phyloP scores from a whole-genome alignment of 2,113 vertebrate species.

The Gallinago paraguaiae region DNA sequence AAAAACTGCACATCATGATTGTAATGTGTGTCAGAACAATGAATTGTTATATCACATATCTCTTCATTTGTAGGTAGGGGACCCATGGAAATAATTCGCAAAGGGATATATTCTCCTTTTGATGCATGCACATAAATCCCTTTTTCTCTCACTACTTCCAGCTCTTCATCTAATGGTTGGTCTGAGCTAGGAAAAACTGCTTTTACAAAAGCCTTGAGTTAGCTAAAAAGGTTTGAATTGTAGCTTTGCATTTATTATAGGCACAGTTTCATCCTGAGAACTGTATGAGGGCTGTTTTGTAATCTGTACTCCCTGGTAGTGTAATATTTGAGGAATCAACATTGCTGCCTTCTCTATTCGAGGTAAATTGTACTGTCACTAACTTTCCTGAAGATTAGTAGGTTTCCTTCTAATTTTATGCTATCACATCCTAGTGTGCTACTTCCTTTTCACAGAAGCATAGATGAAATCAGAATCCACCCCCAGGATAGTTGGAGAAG shows the following conservation, averaged over 20 bases:
- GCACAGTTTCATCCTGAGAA: constrained; percentile 3
- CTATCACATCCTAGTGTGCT: background rate
- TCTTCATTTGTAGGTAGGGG: constrained; percentile 66
- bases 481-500: background rate
- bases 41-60: constrained; percentile 74
- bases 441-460: background rate
- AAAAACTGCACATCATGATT: constrained; percentile 71
- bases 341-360: background rate
- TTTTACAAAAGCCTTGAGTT: constrained; percentile 1
- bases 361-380: background rate
- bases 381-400: background rate
- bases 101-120: constrained; percentile 63
- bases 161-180: constrained; percentile 25
- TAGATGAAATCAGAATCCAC: background rate
- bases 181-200: constrained; percentile 21
- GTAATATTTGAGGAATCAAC: background rate
- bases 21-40: constrained; percentile 75
- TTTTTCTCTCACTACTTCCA: constrained; percentile 29
- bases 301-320: background rate
- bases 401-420: background rate
- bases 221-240: constrained; percentile 13
- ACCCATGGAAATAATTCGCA: constrained; percentile 60
- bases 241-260: background rate
- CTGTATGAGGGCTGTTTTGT: background rate
- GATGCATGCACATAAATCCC: constrained; percentile 54